Conservation (phyloP, 2,888 invertebrate species). For the Erebia ligea region DNA sequence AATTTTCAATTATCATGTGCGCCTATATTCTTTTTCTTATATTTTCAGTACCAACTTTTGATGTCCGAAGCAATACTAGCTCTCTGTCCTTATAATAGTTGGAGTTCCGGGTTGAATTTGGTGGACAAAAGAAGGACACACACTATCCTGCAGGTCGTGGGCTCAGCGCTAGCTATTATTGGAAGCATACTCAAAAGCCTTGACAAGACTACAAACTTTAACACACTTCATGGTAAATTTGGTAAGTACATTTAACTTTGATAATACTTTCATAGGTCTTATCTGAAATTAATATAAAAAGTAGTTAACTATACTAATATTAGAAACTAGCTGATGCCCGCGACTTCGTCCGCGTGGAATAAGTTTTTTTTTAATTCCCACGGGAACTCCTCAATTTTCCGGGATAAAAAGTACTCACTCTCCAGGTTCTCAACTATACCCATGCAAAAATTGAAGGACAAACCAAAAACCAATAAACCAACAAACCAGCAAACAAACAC, state of each 20-base stretch:
- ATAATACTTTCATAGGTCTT: background rate
- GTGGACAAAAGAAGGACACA: slow-evolving; percentile 64
- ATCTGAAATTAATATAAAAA: too few species aligned
- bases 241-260: slow-evolving; percentile 43
- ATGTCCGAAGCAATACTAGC: slow-evolving; percentile 69
- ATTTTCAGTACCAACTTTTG: slow-evolving; percentile 64
- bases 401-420: too few species aligned
- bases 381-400: too few species aligned
- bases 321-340: too few species aligned
- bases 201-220: slow-evolving; percentile 52
- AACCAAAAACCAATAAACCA: too few species aligned
- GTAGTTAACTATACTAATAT: too few species aligned
- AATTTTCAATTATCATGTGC: background rate
- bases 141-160: slow-evolving; percentile 62
- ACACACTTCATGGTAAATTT: slow-evolving; percentile 62
- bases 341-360: too few species aligned
- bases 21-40: background rate
- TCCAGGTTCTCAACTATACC: too few species aligned
- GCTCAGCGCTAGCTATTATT: slow-evolving; percentile 62
- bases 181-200: slow-evolving; percentile 61
- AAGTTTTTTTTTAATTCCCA: too few species aligned
- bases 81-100: slow-evolving; percentile 62
- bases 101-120: slow-evolving; percentile 60
- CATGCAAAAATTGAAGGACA: too few species aligned
- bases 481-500: too few species aligned